These are phyloP conservation scores for Capromys pilorides DNA, from an alignment of 2,797 vertebrate genomes.

Conservation along the genomic window DNA sequence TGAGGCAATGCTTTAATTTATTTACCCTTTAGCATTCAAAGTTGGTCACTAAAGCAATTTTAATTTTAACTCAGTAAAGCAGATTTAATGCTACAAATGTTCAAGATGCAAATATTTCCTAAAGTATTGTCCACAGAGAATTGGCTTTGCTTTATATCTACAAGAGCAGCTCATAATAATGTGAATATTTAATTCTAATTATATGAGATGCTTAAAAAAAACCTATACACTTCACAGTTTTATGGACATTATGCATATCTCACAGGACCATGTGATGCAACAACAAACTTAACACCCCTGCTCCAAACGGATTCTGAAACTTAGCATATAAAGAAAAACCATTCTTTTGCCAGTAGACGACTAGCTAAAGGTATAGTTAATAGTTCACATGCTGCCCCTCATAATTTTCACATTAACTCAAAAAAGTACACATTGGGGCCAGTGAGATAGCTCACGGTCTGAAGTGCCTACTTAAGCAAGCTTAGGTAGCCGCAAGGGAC, in stretches of 20 bases:
- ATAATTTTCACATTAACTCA: background rate
- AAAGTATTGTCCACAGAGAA: constrained; percentile 55
- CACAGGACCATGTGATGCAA: constrained; percentile 25
- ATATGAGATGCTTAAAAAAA: constrained; percentile 56
- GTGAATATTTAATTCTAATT: constrained; percentile 76
- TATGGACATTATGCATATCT: constrained; percentile 56
- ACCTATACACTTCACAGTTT: constrained; percentile 31
- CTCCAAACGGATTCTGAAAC: constrained; percentile 57
- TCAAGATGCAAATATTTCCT: constrained; percentile 68
- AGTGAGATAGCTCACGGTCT: too few species aligned
- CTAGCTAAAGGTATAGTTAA: constrained; percentile 14
- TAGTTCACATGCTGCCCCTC: background rate
- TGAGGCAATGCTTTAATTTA: constrained; percentile 10
- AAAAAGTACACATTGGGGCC: background rate
- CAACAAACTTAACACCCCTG: background rate
- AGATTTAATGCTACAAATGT: constrained; percentile 60
- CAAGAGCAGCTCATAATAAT: constrained; percentile 55
- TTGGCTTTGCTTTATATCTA: constrained; percentile 55
- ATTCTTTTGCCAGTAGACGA: background rate
- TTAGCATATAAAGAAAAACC: constrained; percentile 63
- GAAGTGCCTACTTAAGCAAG: too few species aligned
- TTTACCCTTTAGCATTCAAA: constrained; percentile 35
- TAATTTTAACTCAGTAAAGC: constrained; percentile 49
- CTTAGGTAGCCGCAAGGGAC: too few species aligned
- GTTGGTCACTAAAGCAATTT: constrained; percentile 60